Conservation (phyloP, 2,888 invertebrate genomes). For the Cheilosia soror region DNA sequence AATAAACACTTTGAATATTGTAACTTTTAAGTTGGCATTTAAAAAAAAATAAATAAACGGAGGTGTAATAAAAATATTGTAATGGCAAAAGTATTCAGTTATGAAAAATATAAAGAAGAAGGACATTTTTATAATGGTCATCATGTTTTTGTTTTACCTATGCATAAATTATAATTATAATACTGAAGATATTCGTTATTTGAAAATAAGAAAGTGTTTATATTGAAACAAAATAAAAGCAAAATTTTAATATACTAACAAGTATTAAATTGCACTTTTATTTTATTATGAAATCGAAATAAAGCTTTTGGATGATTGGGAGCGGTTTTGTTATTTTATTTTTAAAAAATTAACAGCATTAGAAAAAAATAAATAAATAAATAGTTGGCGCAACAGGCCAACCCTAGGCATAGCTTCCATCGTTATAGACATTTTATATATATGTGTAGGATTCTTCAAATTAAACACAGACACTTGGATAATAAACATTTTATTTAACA, state of each 20-base stretch:
- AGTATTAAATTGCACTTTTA: conserved; percentile 19
- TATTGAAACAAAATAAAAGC: conserved; percentile 34
- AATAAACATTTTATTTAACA: too few relatives aligned
- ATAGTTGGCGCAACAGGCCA: too few relatives aligned
- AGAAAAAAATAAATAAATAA: too few relatives aligned
- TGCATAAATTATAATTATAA: conserved; percentile 13
- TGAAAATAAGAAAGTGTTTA: conserved; percentile 22
- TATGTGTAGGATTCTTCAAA: too few relatives aligned
- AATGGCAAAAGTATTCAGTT: too few relatives aligned
- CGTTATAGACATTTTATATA: too few relatives aligned
- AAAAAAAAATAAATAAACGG: conserved; percentile 1
- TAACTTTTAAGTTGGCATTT: conserved; percentile 42
- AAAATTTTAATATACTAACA: conserved; percentile 38
- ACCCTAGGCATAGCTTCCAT: too few relatives aligned
- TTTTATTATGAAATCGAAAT: not conserved
- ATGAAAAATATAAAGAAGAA: not conserved
- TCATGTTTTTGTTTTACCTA: conserved; percentile 5
- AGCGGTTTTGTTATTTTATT: too few relatives aligned
- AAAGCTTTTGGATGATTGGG: too few relatives aligned
- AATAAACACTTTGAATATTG: conserved; percentile 15
- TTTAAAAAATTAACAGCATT: too few relatives aligned
- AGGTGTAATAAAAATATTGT: not conserved
- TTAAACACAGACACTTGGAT: too few relatives aligned
- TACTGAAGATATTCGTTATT: conserved; percentile 21
- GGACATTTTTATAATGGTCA: conserved; percentile 6